Evolutionary conservation across 1,140 invertebrate genomes (phyloP).

Genomic region (Berghia stephanieae): DNA sequence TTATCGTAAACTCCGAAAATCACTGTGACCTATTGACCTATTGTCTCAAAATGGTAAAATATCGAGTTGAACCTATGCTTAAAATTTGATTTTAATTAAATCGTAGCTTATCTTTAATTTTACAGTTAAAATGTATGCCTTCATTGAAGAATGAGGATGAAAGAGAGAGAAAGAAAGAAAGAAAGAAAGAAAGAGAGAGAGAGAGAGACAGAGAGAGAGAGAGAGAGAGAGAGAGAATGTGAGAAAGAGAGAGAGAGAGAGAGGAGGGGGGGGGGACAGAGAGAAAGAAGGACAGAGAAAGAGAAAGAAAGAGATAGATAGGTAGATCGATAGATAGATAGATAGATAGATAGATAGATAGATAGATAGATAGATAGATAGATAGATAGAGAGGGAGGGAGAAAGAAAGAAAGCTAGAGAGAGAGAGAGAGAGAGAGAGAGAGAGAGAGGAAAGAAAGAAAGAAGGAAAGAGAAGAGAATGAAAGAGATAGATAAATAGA

Average conservation of each 20-base stretch:
- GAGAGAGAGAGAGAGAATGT: neutral
- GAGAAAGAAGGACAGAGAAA: neutral
- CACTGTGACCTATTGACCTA: no score
- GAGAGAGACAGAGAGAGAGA: slow-evolving; percentile 2
- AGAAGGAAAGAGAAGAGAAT: neutral
- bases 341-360: neutral
- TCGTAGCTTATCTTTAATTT: no score
- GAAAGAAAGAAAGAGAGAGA: neutral
- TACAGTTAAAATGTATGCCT: no score
- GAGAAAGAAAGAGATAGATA: neutral
- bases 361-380: neutral
- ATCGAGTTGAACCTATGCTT: no score
- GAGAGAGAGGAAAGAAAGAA: neutral
- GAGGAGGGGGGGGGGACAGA: neutral
- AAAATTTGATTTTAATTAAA: no score
- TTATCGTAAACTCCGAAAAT: no score
- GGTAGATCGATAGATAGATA: neutral
- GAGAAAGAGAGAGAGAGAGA: neutral
- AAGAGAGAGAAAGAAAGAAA: slow-evolving; percentile 1
- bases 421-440: neutral
- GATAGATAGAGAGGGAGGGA: neutral
- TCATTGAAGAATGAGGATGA: neutral
- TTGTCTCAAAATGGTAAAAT: no score
- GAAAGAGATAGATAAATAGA: neutral
- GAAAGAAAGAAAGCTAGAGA: neutral